phyloP scores from a whole-genome alignment of 2,797 vertebrate genomes.

The Coregonus suidteri region DNA sequence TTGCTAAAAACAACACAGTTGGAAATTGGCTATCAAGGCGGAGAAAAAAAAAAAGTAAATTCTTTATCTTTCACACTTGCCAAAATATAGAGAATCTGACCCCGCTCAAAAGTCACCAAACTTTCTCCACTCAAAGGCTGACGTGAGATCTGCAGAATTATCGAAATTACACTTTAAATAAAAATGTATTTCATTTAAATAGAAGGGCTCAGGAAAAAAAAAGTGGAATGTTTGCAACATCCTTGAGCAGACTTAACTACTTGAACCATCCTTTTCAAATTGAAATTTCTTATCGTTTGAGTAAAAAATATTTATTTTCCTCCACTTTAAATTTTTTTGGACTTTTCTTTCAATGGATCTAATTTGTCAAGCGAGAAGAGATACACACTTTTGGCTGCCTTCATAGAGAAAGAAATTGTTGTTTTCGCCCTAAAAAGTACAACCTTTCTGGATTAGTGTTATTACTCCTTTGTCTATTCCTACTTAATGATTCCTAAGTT shows the following conservation, averaged over 20 bases:
- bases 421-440: constrained; percentile 13
- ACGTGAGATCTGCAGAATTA: constrained; percentile 25
- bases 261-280: constrained; percentile 8
- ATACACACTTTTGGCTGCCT: constrained; percentile 28
- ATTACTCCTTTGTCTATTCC: constrained; percentile 22
- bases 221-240: constrained; percentile 17
- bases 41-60: background rate
- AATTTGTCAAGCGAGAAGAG: constrained; percentile 24
- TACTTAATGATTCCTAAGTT: constrained; percentile 17
- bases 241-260: background rate
- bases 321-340: constrained; percentile 1
- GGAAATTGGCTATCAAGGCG: constrained; percentile 7
- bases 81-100: background rate
- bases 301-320: constrained; percentile 17
- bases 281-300: constrained; percentile 22
- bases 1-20: background rate
- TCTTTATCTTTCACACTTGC: constrained; percentile 3
- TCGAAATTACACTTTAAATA: constrained; percentile 27
- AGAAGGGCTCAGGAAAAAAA: background rate
- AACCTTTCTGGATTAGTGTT: constrained; percentile 16
- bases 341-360: constrained; percentile 26
- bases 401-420: background rate
- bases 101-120: constrained; percentile 6
- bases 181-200: constrained; percentile 21
- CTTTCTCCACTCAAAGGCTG: constrained; percentile 8